These are phyloP conservation scores for Pheosia gnoma DNA, from an alignment of 2,888 invertebrate species.

Conservation along the genomic window DNA sequence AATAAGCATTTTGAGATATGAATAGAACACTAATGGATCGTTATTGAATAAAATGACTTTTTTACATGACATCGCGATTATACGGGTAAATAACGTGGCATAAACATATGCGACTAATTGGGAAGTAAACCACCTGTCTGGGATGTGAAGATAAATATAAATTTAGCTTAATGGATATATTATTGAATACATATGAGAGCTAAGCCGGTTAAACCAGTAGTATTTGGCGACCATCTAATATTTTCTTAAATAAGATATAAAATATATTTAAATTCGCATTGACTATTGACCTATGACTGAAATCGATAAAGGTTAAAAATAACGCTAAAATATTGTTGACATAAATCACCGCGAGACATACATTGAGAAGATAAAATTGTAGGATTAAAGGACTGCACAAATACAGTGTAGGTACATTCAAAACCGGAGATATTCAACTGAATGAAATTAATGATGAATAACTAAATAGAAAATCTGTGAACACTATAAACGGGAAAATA, in stretches of 20 bases:
- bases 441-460: not conserved
- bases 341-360: conserved; percentile 28
- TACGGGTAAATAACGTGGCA: too few species aligned
- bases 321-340: conserved; percentile 25
- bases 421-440: not conserved
- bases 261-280: conserved; percentile 48
- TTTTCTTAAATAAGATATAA: conserved; percentile 48
- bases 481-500: too few species aligned
- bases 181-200: conserved; percentile 39
- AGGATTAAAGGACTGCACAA: conserved; percentile 13
- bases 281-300: conserved; percentile 50
- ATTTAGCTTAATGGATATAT: conserved; percentile 33
- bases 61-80: too few species aligned
- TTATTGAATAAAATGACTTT: too few species aligned
- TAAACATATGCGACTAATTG: conserved; percentile 2
- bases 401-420: not conserved
- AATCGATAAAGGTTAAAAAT: conserved; percentile 35
- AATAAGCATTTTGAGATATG: too few species aligned
- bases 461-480: not conserved
- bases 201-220: conserved; percentile 50
- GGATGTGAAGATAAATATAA: conserved; percentile 28
- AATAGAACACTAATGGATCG: too few species aligned
- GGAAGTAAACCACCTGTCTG: conserved; percentile 17
- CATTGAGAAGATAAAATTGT: conserved; percentile 23
- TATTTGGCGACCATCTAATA: conserved; percentile 29